Evolutionary conservation across 2,888 invertebrate species (phyloP).

Genomic region (Serripes groenlandicus): DNA sequence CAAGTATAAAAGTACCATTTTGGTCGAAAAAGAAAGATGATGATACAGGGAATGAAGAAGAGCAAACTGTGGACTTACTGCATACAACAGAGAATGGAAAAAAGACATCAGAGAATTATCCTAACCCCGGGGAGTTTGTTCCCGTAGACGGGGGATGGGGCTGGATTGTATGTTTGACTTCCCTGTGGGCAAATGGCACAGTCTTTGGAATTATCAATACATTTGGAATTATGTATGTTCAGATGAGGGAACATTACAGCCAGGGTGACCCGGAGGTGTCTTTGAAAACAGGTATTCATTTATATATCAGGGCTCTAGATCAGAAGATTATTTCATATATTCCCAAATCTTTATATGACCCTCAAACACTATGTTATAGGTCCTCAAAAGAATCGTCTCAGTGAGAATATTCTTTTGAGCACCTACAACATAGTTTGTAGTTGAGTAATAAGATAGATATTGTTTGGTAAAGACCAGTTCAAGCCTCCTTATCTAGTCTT

Average conservation of each 20-base stretch:
- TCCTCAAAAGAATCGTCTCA: too few species aligned
- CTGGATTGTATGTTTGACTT: constrained; percentile 93
- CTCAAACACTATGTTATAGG: too few species aligned
- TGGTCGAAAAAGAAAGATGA: constrained; percentile 34
- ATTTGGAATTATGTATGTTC: constrained; percentile 92
- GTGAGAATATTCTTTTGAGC: too few species aligned
- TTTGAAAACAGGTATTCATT: constrained; percentile 93
- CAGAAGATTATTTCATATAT: too few species aligned
- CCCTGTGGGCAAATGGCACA: constrained; percentile 95
- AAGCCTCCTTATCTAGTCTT: too few species aligned
- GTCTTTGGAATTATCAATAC: constrained; percentile 96
- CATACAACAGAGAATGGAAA: constrained; percentile 40
- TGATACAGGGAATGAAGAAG: background rate
- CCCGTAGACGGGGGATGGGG: constrained; percentile 92
- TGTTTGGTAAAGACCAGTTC: too few species aligned
- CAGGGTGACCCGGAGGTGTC: constrained; percentile 91
- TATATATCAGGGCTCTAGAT: too few species aligned
- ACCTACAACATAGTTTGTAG: too few species aligned
- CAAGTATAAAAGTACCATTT: constrained; percentile 36
- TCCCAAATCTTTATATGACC: too few species aligned
- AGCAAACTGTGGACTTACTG: constrained; percentile 7
- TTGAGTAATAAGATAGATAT: too few species aligned
- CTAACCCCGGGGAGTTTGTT: constrained; percentile 54
- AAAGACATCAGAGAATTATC: background rate
- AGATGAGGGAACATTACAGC: constrained; percentile 89